Evolutionary conservation across 2,797 vertebrate species (phyloP), one percentile per base, ranked within the genome.

Genomic region (Gymnoscopelus microlampas): DNA sequence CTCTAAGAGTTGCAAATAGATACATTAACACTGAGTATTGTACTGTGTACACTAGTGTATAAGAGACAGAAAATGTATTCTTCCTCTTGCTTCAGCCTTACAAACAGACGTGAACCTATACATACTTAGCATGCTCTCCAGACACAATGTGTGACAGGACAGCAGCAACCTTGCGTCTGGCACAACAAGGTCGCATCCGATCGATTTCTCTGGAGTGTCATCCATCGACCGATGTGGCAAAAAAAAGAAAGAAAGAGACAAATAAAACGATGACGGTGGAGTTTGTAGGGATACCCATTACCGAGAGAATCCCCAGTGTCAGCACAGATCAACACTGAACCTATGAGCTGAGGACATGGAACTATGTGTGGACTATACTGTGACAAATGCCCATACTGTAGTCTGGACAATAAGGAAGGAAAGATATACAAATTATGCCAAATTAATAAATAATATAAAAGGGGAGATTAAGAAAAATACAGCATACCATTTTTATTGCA

Each of bases 261-360:
- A 44, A 10, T 8, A 44, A 88, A 78, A 54, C 78, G 90, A 91
- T 93, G 92, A 93, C 81, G 39, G 80, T 75, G 85, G 84, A 70
- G 81, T 91, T 90, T 86, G 73, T 72, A 69, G 76, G 74, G 56
- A 58, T 76, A 68, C 77, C 89, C 78, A 84, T 91, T 91, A 91
- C 78, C 68, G 65, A 6, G 73, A 75, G 74, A 89, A 89, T 84
- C 78, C 83, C 71, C 61, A 70, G 85, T 67, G 85, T 92, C 91
- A 92, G 89, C 92, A 88, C 13, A 39, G 73, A 51, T 78, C 70
- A 82, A 78, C 88, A 83, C 83, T 10, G 10, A 19, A 53, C 48
- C 48, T 77, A 35, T 65, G 78, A 75, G 73, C 74, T 66, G 81
- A 85, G 86, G 88, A 86, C 84, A 79, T 71, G 14, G 80, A 91